Percentiles rank a stretch among this genome's conserved stretches.
Conservation (phyloP, 2,113 vertebrate species). For the Sisor rabdophorus region DNA sequence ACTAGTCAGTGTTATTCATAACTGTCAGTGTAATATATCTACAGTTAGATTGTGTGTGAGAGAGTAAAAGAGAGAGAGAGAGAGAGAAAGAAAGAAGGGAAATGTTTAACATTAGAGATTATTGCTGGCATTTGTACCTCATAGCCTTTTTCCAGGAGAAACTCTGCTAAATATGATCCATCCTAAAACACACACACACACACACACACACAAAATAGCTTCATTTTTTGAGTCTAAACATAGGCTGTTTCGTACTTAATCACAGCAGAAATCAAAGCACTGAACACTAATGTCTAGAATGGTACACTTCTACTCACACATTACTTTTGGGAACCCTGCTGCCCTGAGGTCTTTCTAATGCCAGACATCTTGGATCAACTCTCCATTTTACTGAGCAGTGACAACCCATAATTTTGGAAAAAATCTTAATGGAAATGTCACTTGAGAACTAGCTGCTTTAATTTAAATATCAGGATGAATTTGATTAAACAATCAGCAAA, state of each 20-base stretch:
- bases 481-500: too few relatives aligned
- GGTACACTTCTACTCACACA: conserved; percentile 8
- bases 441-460: too few relatives aligned
- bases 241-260: conserved; percentile 20
- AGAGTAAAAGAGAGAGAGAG: too few relatives aligned
- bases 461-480: too few relatives aligned
- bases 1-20: too few relatives aligned
- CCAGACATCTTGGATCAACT: not conserved
- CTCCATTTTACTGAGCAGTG: not conserved
- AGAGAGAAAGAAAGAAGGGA: too few relatives aligned
- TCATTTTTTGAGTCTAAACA: too few relatives aligned
- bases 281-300: not conserved
- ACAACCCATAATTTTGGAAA: not conserved
- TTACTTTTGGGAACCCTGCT: not conserved
- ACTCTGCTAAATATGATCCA: conserved; percentile 97
- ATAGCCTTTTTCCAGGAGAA: conserved; percentile 93
- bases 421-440: not conserved
- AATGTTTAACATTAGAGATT: too few relatives aligned
- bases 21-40: too few relatives aligned
- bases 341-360: not conserved
- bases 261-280: conserved; percentile 5
- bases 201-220: conserved; percentile 20
- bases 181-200: conserved; percentile 77
- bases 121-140: conserved; percentile 76
- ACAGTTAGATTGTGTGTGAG: too few relatives aligned